phyloP scores from a whole-genome alignment of 2,888 invertebrate genomes.

The Hedya salicella region DNA sequence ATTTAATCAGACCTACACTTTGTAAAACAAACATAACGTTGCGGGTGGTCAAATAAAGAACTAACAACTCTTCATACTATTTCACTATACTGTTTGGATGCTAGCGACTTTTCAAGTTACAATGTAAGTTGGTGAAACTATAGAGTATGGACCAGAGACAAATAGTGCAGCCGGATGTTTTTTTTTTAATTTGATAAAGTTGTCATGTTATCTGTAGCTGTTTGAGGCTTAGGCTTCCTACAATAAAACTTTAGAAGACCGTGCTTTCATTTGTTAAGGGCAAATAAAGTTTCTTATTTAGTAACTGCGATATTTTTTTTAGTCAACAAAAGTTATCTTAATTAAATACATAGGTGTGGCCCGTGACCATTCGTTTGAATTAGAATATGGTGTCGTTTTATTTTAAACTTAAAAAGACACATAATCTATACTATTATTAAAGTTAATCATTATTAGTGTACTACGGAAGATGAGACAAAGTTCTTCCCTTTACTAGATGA shows the following conservation, averaged over 20 bases:
- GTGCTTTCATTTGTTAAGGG: conserved; percentile 15
- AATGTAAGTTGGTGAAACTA: conserved; percentile 8
- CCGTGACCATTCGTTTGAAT: too few species aligned
- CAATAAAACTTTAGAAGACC: conserved; percentile 16
- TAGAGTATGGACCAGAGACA: conserved; percentile 5
- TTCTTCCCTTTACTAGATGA: too few species aligned
- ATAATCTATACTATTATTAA: too few species aligned
- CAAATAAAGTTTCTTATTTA: conserved; percentile 2
- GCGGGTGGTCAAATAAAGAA: conserved; percentile 12
- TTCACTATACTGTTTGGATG: background rate
- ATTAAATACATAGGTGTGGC: too few species aligned
- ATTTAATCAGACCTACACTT: conserved; percentile 18
- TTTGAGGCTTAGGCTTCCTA: conserved; percentile 13
- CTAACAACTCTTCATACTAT: background rate
- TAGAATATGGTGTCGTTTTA: too few species aligned
- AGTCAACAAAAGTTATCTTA: too few species aligned
- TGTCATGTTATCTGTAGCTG: conserved; percentile 9
- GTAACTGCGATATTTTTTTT: too few species aligned
- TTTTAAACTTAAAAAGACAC: too few species aligned
- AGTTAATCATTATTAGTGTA: too few species aligned
- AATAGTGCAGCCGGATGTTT: conserved; percentile 26
- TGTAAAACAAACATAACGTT: conserved; percentile 5
- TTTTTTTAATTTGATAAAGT: conserved; percentile 25
- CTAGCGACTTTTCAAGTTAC: background rate
- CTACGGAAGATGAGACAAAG: too few species aligned